Percentiles rank a stretch among this genome's conserved stretches.
Evolutionary conservation across 2,113 vertebrate genomes (phyloP).

Genomic region (Illadopsis cleaveri): DNA sequence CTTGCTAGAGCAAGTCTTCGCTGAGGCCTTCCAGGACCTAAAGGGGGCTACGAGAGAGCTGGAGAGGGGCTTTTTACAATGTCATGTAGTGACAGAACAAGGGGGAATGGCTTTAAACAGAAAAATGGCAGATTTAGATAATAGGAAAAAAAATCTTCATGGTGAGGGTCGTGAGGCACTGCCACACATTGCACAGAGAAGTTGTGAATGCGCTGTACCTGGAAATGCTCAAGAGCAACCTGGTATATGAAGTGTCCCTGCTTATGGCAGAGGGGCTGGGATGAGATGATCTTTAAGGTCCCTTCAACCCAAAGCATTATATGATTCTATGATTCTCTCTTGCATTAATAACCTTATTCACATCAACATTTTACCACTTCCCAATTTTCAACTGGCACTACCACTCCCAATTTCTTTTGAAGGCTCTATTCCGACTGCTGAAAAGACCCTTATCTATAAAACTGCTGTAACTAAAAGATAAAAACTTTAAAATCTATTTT

Average conservation of each 20-base stretch:
- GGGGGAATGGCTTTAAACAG: not conserved
- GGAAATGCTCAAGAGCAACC: not conserved
- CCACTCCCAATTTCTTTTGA: not conserved
- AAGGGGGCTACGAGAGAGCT: rapidly evolving
- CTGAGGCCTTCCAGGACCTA: not conserved
- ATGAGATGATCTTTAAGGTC: not conserved
- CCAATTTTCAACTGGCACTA: not conserved
- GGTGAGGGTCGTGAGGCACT: not conserved
- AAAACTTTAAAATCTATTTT: not conserved
- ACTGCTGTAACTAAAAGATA: not conserved
- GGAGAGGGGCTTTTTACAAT: not conserved
- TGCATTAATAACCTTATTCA: not conserved
- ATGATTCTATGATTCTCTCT: not conserved
- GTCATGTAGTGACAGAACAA: not conserved
- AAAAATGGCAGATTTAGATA: not conserved
- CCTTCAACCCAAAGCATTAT: not conserved
- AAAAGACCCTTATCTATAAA: not conserved
- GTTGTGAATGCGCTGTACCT: not conserved
- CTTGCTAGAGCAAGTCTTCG: not conserved
- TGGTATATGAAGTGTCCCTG: not conserved
- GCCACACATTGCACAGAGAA: not conserved
- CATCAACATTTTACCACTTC: not conserved
- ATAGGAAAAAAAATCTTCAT: not conserved
- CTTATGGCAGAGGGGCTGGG: not conserved
- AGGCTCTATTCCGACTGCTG: not conserved